Evolutionary conservation across 2,113 vertebrate genomes (phyloP).

Genomic region (Gadus macrocephalus): DNA sequence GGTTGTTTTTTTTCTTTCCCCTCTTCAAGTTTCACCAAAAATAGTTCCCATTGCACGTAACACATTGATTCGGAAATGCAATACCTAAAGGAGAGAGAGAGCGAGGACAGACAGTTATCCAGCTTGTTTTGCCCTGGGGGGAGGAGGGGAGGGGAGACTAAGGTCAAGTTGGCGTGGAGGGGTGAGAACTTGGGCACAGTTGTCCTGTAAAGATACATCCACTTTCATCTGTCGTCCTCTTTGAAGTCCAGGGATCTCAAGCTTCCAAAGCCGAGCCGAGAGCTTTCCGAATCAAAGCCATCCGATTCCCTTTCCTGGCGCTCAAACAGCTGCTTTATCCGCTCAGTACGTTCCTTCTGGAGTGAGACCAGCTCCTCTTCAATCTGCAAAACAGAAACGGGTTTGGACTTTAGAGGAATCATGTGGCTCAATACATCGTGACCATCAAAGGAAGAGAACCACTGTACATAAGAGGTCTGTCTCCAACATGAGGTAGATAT

Average conservation of each 20-base stretch:
- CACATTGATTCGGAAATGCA: conserved; percentile 77
- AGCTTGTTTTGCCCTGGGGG: conserved; percentile 72
- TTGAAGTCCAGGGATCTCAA: conserved; percentile 95
- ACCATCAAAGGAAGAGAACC: not conserved
- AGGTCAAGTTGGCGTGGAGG: conserved; percentile 79
- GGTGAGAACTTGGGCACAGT: conserved; percentile 83
- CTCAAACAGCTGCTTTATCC: conserved; percentile 91
- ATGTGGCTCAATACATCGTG: not conserved
- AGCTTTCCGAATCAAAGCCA: conserved; percentile 91
- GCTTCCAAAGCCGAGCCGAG: conserved; percentile 93
- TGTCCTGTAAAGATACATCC: conserved; percentile 55
- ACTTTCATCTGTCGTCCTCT: conserved; percentile 87
- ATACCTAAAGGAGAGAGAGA: conserved; percentile 73
- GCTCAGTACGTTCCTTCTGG: conserved; percentile 97
- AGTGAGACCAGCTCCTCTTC: conserved; percentile 96
- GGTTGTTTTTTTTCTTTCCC: conserved; percentile 52
- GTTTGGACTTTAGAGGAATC: no score
- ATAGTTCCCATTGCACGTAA: conserved; percentile 78
- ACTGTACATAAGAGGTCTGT: not conserved
- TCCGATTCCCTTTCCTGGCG: conserved; percentile 94
- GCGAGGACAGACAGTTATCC: conserved; percentile 72
- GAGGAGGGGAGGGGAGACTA: conserved; percentile 57
- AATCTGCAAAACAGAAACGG: conserved; percentile 74
- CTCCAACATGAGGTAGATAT: no score
- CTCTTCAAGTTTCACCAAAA: conserved; percentile 70